phyloP scores from a whole-genome alignment of 2,888 invertebrate species.

The Troides oblongomaculatus region DNA sequence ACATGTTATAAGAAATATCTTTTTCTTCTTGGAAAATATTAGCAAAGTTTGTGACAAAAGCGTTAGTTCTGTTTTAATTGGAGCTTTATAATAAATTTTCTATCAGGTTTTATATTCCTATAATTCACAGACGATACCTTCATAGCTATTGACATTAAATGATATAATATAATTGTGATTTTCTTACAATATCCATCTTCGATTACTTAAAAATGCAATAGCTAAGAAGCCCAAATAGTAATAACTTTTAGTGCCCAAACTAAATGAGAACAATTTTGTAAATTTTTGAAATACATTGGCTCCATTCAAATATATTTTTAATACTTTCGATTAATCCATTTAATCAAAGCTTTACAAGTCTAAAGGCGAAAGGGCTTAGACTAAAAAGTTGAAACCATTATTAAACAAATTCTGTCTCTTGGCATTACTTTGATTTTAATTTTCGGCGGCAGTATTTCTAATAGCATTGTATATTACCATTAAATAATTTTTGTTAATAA shows the following conservation, averaged over 20 bases:
- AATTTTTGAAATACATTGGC: constrained; percentile 40
- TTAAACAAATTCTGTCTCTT: constrained; percentile 61
- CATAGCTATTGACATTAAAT: constrained; percentile 48
- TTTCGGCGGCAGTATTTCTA: constrained; percentile 78
- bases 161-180: constrained; percentile 6
- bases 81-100: not conserved
- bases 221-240: constrained; percentile 48
- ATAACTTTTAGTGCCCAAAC: constrained; percentile 57
- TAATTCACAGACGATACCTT: constrained; percentile 40
- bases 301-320: constrained; percentile 43
- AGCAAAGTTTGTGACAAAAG: not conserved
- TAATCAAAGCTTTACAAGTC: constrained; percentile 58
- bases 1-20: not conserved
- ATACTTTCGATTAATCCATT: constrained; percentile 49
- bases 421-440: constrained; percentile 73
- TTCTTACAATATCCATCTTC: not conserved
- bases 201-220: constrained; percentile 39
- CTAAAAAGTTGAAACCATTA: constrained; percentile 59
- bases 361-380: constrained; percentile 75
- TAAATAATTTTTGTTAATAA: constrained; percentile 55
- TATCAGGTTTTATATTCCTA: constrained; percentile 33
- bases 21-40: not conserved
- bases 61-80: not conserved
- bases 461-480: constrained; percentile 79
- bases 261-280: constrained; percentile 32